phyloP scores from a whole-genome alignment of 2,888 invertebrate species.

The Morinoia aosen region DNA sequence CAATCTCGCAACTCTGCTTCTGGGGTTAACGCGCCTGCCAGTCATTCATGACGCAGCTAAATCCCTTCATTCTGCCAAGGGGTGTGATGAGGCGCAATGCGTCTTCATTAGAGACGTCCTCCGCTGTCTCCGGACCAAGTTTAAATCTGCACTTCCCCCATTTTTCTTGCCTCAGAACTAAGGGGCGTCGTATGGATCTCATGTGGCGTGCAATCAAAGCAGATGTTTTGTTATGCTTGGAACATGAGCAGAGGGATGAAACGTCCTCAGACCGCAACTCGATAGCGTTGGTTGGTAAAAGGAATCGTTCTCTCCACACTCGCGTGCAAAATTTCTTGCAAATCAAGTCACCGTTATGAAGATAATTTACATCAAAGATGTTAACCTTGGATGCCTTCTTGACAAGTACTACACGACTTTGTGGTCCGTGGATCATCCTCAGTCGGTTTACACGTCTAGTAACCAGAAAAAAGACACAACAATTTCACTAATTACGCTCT shows the following conservation, averaged over 20 bases:
- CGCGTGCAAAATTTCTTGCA: not conserved
- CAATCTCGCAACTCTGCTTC: not conserved
- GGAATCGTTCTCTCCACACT: not conserved
- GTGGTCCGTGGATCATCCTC: too few relatives aligned
- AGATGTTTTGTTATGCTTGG: not conserved
- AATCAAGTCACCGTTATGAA: not conserved
- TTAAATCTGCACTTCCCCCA: not conserved
- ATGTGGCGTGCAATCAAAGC: slow-evolving; percentile 7
- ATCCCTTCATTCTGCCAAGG: slow-evolving; percentile 23
- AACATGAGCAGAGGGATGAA: not conserved
- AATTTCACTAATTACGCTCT: too few relatives aligned
- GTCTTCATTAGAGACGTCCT: slow-evolving; percentile 37
- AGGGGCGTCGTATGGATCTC: slow-evolving; percentile 3
- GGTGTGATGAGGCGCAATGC: slow-evolving; percentile 12
- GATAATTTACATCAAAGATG: not conserved
- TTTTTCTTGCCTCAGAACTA: not conserved
- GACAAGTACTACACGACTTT: too few relatives aligned
- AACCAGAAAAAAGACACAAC: too few relatives aligned
- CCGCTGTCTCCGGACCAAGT: slow-evolving; percentile 5
- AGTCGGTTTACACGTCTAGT: too few relatives aligned
- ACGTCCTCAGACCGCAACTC: not conserved
- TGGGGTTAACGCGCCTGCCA: not conserved
- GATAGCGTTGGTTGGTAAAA: not conserved
- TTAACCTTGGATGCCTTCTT: not conserved
- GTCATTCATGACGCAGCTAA: not conserved